Conservation (phyloP, 2,888 invertebrate species). For the Aproaerema taeniolella region DNA sequence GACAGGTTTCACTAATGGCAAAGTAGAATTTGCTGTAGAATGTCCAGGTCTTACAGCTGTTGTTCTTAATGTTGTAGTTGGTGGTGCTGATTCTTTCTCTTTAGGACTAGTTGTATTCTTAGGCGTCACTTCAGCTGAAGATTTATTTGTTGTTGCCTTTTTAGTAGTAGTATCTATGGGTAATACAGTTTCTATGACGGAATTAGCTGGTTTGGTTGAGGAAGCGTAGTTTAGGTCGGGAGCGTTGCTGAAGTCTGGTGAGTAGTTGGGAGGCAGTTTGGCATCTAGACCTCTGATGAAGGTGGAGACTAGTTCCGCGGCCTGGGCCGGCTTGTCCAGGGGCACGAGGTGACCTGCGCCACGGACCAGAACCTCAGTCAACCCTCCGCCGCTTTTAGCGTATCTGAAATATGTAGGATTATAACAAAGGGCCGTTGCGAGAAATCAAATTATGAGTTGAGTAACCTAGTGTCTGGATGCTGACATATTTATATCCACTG, state of each 20-base stretch:
- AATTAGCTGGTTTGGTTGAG: no score
- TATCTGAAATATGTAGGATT: slow-evolving; percentile 51
- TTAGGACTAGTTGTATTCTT: no score
- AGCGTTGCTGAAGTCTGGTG: background rate
- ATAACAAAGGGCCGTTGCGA: no score
- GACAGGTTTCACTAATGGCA: background rate
- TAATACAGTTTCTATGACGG: no score
- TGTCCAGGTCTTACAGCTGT: no score
- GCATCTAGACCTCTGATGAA: slow-evolving; percentile 41
- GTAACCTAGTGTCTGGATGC: background rate
- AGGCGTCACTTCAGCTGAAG: background rate
- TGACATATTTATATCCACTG: no score
- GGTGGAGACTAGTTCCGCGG: slow-evolving; percentile 38
- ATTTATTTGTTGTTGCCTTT: background rate
- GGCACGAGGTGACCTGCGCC: slow-evolving; percentile 81
- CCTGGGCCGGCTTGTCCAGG: slow-evolving; percentile 74
- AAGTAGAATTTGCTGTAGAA: no score
- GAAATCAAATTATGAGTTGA: background rate
- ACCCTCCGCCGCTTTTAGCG: slow-evolving; percentile 69
- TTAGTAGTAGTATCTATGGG: background rate
- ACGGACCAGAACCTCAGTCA: slow-evolving; percentile 75
- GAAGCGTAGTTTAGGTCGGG: no score
- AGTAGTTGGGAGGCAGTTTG: slow-evolving; percentile 30
- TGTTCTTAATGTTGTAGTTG: background rate
- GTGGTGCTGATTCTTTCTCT: no score